Conservation (phyloP, 2,797 vertebrate species). For the Trichosurus vulpecula region DNA sequence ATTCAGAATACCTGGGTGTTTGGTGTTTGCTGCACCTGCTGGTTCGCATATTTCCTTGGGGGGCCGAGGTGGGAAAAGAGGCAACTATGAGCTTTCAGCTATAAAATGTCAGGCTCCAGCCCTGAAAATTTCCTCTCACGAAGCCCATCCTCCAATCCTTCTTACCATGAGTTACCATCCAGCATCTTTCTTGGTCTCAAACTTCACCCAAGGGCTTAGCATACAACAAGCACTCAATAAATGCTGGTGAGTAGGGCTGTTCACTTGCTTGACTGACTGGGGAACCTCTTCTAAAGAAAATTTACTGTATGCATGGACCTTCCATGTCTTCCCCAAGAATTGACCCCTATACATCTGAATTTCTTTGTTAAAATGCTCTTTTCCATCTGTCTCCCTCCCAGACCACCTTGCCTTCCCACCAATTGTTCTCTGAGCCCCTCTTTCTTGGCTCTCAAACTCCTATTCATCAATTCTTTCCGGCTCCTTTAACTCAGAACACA, state of each 20-base stretch:
- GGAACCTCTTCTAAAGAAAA: background rate
- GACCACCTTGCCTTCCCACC: constrained; percentile 35
- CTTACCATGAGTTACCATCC: background rate
- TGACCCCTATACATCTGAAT: background rate
- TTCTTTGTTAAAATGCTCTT: constrained; percentile 27
- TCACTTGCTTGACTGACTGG: background rate
- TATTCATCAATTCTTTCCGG: constrained; percentile 51
- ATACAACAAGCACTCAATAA: background rate
- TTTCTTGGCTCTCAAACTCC: constrained; percentile 36
- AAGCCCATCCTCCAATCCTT: no score
- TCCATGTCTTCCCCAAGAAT: background rate
- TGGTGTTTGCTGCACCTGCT: background rate
- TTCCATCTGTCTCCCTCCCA: background rate
- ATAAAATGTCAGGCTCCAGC: background rate
- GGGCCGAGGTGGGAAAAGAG: no score
- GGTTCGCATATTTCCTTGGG: background rate
- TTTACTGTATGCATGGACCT: background rate
- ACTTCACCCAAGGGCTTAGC: background rate
- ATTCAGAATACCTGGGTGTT: no score
- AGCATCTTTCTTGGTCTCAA: background rate
- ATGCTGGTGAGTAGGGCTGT: background rate
- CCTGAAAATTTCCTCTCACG: background rate
- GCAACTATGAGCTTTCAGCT: no score
- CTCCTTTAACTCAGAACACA: constrained; percentile 26
- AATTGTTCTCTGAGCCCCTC: constrained; percentile 26